Evolutionary conservation across 1,140 invertebrate genomes (phyloP), one percentile per base, ranked within the genome.

Genomic region (Drosophila pectinifera): DNA sequence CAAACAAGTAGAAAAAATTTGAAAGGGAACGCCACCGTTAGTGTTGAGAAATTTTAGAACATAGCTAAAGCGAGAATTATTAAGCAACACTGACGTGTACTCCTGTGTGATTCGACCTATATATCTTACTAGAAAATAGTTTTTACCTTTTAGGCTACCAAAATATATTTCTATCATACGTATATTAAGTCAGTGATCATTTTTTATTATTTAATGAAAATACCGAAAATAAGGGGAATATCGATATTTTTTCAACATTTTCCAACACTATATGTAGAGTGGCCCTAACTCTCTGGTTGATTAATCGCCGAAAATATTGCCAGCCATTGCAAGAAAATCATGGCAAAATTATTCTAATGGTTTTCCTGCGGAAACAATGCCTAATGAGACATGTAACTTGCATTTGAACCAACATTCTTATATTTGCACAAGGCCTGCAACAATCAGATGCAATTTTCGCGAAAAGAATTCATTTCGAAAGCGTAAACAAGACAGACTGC

Each of bases 321-420:
- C 38, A 54, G 41, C 46, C 36, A 57, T 75, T 74, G 73, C 49
- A 43, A 75, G 70, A 75, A 56, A 75, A 73, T 61, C 26, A 72
- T 73, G 68, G 45, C 72, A 18, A 73, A 73, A 31, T 51, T 51
- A 51, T 73, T 73, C 68, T 73, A 38, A 72, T 73, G 45, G n/a
- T 72, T 41, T 39, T 57, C 13, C 41, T 48, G 28, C 31, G 36
- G 11, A 58, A 58, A 72, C 48, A 58, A 72, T 72, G 68, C 68
- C 68, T 61, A 59, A 73, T 73, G 67, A 55, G 48, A 61, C 36
- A 74, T 74, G 54, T 43, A 75, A 76, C 62, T 75, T 76, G 62
- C 54, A 48, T 65, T 76, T 56, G 36, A 53, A 56, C 31, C 51
- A 53, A 67, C 28, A 42, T 36, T 63, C 51, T 63, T 48, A 48